Conservation (phyloP, 2,113 vertebrate genomes). For the Sminthopsis crassicaudata region DNA sequence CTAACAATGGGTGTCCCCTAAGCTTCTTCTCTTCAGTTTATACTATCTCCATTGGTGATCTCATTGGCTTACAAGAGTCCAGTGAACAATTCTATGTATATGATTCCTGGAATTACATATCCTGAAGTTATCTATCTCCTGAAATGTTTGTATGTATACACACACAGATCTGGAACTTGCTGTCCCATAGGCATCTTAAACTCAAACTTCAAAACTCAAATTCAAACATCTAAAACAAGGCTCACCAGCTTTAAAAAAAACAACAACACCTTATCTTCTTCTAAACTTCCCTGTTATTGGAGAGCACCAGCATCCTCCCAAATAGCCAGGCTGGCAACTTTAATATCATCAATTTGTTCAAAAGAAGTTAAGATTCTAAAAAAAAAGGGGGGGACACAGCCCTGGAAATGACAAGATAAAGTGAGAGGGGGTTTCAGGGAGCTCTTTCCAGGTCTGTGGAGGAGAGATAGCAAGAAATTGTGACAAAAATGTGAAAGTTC, state of each 20-base stretch:
- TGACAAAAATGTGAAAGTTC: neutral
- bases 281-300: neutral
- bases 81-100: neutral
- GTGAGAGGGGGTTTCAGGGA: neutral
- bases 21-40: neutral
- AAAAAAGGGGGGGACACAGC: neutral
- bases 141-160: neutral
- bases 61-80: neutral
- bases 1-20: neutral
- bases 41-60: neutral
- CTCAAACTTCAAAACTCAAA: neutral
- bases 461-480: conserved; percentile 7
- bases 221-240: neutral
- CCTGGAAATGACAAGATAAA: accelerated
- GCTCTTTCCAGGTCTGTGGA: neutral
- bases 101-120: neutral
- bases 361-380: neutral
- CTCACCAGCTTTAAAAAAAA: neutral
- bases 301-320: neutral
- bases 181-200: neutral
- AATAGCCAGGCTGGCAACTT: neutral
- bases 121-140: neutral
- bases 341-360: neutral
- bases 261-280: neutral
- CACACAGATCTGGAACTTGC: neutral